Conservation (phyloP, 2,888 invertebrate genomes). For the Heliconius ethilla region DNA sequence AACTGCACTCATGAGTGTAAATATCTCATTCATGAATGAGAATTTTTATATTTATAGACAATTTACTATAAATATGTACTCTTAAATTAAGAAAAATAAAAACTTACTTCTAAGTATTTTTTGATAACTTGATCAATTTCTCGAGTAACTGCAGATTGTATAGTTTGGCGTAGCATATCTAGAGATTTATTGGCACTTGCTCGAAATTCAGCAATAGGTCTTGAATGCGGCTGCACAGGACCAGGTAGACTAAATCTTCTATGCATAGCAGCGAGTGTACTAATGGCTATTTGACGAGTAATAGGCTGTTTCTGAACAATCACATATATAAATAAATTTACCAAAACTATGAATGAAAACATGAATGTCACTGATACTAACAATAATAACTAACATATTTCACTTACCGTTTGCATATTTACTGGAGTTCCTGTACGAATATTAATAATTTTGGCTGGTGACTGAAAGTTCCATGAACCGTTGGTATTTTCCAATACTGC, state of each 20-base stretch:
- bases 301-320: conserved; percentile 74
- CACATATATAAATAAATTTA: background rate
- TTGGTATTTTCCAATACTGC: conserved; percentile 57
- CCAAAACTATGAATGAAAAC: conserved; percentile 19
- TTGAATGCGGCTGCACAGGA: conserved; percentile 76
- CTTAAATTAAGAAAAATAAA: background rate
- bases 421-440: conserved; percentile 56
- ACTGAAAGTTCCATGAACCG: conserved; percentile 70
- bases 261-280: conserved; percentile 85
- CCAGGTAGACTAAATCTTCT: conserved; percentile 82
- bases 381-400: background rate
- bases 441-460: conserved; percentile 62
- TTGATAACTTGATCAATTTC: conserved; percentile 90
- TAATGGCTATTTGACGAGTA: conserved; percentile 86
- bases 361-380: background rate
- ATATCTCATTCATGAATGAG: background rate
- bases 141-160: conserved; percentile 89
- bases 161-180: conserved; percentile 87
- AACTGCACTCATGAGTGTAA: no score
- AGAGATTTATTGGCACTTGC: conserved; percentile 87
- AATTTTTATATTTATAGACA: background rate
- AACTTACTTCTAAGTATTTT: conserved; percentile 87
- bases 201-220: conserved; percentile 78
- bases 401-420: conserved; percentile 69
- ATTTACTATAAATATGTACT: background rate